A percentile compares a stretch with the other conserved stretches of the same genome.
Conservation (phyloP, 2,113 vertebrate species). For the Aptenodytes forsteri region DNA sequence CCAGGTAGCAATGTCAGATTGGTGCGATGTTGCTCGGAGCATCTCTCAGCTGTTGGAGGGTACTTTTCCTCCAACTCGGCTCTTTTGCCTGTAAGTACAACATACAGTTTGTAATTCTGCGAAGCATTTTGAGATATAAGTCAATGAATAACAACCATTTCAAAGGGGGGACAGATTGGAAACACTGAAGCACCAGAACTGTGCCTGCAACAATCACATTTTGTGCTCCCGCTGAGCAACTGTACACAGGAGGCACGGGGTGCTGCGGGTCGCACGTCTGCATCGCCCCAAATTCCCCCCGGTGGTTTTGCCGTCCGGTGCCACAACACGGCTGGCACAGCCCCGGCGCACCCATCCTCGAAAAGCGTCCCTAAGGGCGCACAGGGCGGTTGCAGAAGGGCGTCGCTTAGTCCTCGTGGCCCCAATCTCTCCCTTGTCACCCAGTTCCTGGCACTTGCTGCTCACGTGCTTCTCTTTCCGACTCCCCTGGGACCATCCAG, state of each 20-base stretch:
- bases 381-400: not conserved
- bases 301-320: accelerated
- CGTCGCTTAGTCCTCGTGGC: accelerated
- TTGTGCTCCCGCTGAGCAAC: not conserved
- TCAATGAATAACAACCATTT: not conserved
- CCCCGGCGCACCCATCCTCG: accelerated
- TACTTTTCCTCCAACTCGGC: not conserved
- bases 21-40: not conserved
- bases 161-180: not conserved
- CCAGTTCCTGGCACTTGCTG: not conserved
- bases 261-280: accelerated
- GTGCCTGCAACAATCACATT: not conserved
- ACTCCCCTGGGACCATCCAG: not conserved
- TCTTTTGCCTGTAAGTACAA: not conserved
- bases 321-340: accelerated
- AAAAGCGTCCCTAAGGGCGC: not conserved
- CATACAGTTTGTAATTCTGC: accelerated
- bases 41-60: not conserved
- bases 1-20: accelerated
- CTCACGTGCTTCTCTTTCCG: not conserved
- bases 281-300: accelerated
- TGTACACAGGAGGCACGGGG: accelerated
- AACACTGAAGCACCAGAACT: not conserved
- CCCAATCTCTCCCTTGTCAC: not conserved
- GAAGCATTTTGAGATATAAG: not conserved